Evolutionary conservation across 1,140 invertebrate species (phyloP).

Genomic region (Panagrolaimus sp.): DNA sequence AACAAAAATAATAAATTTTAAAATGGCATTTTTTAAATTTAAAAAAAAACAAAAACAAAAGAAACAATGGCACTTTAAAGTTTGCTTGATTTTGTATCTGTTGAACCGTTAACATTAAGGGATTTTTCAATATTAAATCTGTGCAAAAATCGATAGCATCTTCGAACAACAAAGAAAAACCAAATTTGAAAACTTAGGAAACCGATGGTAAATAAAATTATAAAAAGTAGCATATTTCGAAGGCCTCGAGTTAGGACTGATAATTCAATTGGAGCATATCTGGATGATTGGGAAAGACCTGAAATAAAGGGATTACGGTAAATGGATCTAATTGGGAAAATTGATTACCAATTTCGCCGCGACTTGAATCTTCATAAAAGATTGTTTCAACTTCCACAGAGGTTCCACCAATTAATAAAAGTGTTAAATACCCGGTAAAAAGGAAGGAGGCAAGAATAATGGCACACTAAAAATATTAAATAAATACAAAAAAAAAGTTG

Average conservation of each 20-base stretch:
- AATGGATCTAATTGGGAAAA: too few species aligned
- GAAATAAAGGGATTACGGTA: too few species aligned
- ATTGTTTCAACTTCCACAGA: slow-evolving; percentile 36
- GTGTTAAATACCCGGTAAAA: slow-evolving; percentile 25
- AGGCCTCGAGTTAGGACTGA: slow-evolving; percentile 18
- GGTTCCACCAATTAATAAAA: slow-evolving; percentile 35
- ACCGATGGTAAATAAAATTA: slow-evolving; percentile 15
- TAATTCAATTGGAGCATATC: slow-evolving; percentile 9
- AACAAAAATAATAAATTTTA: too few species aligned
- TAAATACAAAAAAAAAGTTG: too few species aligned
- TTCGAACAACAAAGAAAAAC: slow-evolving; percentile 26
- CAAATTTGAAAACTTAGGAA: slow-evolving; percentile 27
- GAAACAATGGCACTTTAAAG: too few species aligned
- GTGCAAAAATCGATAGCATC: slow-evolving; percentile 21
- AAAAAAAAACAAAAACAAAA: too few species aligned
- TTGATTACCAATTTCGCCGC: slow-evolving; percentile 40
- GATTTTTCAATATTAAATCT: slow-evolving; percentile 19
- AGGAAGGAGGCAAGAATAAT: slow-evolving; percentile 26
- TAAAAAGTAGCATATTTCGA: slow-evolving; percentile 17
- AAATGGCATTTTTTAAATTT: too few species aligned
- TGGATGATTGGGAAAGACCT: slow-evolving; percentile 22
- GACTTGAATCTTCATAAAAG: slow-evolving; percentile 36
- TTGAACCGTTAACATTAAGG: neutral
- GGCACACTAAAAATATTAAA: slow-evolving; percentile 35
- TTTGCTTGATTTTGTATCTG: slow-evolving; percentile 9